phyloP scores from a whole-genome alignment of 2,113 vertebrate genomes.

The Myiagra hebetior region DNA sequence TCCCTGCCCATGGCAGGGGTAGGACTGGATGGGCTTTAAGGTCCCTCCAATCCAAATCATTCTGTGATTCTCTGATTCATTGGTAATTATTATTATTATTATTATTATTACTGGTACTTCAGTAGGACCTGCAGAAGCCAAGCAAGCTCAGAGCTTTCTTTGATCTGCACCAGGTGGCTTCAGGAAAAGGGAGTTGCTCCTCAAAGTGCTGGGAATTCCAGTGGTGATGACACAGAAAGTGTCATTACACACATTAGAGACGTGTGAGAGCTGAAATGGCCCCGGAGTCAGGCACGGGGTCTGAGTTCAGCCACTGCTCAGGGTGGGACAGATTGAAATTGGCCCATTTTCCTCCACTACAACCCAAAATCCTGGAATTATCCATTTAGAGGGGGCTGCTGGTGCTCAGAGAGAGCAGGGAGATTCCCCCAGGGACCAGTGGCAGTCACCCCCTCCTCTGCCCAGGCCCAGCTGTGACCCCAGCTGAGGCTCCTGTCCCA shows the following conservation, averaged over 20 bases:
- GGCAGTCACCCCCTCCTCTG: neutral
- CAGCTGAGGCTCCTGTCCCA: neutral
- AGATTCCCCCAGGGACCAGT: neutral
- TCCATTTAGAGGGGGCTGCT: neutral
- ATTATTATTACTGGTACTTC: neutral
- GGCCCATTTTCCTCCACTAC: neutral
- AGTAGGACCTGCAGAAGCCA: neutral
- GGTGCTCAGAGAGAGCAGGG: neutral
- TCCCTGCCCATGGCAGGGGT: neutral
- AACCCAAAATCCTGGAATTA: neutral
- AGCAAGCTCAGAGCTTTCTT: neutral
- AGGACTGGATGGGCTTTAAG: accelerated
- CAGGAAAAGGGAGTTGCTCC: neutral
- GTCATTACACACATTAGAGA: neutral
- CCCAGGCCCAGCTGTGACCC: neutral
- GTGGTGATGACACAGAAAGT: neutral
- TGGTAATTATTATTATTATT: neutral
- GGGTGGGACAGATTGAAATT: neutral
- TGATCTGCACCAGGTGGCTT: neutral
- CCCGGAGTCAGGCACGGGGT: neutral
- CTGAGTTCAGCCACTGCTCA: neutral
- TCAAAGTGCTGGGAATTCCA: neutral
- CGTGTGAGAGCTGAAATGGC: neutral
- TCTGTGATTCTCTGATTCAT: neutral
- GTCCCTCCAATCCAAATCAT: neutral